Percentiles rank a stretch among this genome's conserved stretches.
Conservation (phyloP, 2,888 invertebrate species). For the Nephrotoma guestfalica region DNA sequence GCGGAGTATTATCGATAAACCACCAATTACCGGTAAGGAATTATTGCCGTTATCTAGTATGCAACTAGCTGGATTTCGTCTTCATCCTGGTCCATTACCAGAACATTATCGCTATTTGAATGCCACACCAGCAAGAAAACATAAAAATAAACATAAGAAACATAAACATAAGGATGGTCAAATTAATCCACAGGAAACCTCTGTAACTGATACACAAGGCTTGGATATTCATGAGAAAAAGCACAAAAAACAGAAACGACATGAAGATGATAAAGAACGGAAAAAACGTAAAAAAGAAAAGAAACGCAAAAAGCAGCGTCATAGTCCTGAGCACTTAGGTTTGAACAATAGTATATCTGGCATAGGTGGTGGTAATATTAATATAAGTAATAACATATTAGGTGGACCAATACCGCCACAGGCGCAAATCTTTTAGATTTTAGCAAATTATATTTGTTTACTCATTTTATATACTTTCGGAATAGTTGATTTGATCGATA, state of each 20-base stretch:
- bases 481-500: no score
- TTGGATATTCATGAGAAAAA: constrained; percentile 86
- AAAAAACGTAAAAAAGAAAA: constrained; percentile 93
- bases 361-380: background rate
- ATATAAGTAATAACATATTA: background rate
- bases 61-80: constrained; percentile 81
- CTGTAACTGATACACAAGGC: constrained; percentile 42
- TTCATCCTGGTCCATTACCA: constrained; percentile 90
- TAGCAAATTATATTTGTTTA: background rate
- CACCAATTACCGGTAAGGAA: constrained; percentile 85
- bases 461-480: no score
- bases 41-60: constrained; percentile 71
- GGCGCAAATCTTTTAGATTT: background rate
- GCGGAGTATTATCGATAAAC: constrained; percentile 88
- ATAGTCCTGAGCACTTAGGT: constrained; percentile 67
- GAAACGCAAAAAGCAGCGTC: constrained; percentile 87
- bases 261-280: constrained; percentile 85
- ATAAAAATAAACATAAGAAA: constrained; percentile 91
- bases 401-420: background rate
- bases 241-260: constrained; percentile 86
- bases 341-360: background rate
- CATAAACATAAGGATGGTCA: constrained; percentile 85
- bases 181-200: constrained; percentile 54
- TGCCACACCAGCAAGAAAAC: constrained; percentile 82
- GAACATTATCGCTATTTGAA: constrained; percentile 90